Evolutionary conservation across 2,797 vertebrate genomes (phyloP), one percentile per base, ranked within the genome.

Genomic region (Melanotaenia trifasciata): DNA sequence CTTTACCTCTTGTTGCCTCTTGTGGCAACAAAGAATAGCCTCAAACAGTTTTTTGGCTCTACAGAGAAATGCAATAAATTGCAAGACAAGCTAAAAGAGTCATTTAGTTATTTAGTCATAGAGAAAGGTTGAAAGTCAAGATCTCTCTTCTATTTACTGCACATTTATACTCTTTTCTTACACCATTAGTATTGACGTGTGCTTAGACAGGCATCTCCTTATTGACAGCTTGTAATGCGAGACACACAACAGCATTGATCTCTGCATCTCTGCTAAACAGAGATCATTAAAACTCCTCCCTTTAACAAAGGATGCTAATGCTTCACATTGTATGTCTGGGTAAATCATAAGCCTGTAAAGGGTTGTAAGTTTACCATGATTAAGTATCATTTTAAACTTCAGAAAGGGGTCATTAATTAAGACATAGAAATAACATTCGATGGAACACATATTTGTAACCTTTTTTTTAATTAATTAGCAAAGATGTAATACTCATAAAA

Each of bases 211-310:
- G 76, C 67, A 78, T 90, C 81, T 89, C 67, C 68, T 38, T 82
- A 90, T 91, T 84, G 90, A 91, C 83, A 82, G 73, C 53, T 74
- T 38, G 87, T 92, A 92, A 94, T 89, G 74, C 1, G 56, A 91
- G 81, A 91, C 64, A 89, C 81, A 71, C 83, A 65, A 53, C 30
- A 77, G 74, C 81, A 93, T 93, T 82, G 91, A 94, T 92, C 86
- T 69, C 33, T 67, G 74, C 80, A 93, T 91, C 85, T 74, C 35
- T 72, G 70, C 82, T 73, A 50, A 72, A 67, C 77, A 35, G 62
- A 78, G 80, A 87, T 94, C 88, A 91, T 91, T 91, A 87, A 81
- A 78, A 64, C 56, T 70, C 82, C 73, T 70, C 60, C 35, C 63
- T 81, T 74, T 81, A 84, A 85, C 70, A 77, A 76, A 78, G 53